phyloP scores from a whole-genome alignment of 2,797 vertebrate genomes.

The Callimico goeldii region DNA sequence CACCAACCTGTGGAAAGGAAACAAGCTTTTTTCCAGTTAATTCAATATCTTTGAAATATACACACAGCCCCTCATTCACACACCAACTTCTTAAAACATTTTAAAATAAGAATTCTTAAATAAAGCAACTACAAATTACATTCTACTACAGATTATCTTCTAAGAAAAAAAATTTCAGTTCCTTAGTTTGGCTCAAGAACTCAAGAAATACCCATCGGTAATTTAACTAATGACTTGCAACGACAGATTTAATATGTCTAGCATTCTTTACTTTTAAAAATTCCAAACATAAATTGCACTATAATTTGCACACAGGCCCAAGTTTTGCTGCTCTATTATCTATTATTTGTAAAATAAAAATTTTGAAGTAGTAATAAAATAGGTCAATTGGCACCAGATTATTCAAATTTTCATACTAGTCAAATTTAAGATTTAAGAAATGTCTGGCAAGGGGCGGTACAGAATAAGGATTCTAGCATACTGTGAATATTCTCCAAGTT shows the following conservation, averaged over 20 bases:
- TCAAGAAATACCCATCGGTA: neutral
- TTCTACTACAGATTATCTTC: neutral
- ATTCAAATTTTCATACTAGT: conserved; percentile 14
- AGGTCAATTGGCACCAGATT: neutral
- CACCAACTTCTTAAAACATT: neutral
- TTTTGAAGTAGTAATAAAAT: conserved; percentile 29
- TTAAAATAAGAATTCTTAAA: conserved; percentile 23
- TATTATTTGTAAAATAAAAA: conserved; percentile 21
- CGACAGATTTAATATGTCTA: neutral
- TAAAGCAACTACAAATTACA: neutral
- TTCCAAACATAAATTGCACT: neutral
- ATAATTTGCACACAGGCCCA: neutral
- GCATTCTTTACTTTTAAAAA: conserved; percentile 18
- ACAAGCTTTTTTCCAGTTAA: neutral
- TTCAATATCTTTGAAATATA: neutral
- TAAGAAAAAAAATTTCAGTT: neutral
- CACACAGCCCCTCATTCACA: neutral
- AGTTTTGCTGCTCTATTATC: neutral
- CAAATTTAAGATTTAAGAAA: conserved; percentile 22
- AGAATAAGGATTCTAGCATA: neutral
- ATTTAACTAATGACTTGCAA: neutral
- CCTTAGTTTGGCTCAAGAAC: conserved; percentile 11
- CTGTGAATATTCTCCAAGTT: conserved; percentile 9
- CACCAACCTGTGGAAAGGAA: conserved; percentile 89
- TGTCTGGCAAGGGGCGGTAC: neutral